A percentile compares a stretch with the other conserved stretches of the same genome.
These are phyloP conservation scores for Dendronephthya gigantea DNA, from an alignment of 64 coral and sea anemone genomes.

Conservation along the genomic window DNA sequence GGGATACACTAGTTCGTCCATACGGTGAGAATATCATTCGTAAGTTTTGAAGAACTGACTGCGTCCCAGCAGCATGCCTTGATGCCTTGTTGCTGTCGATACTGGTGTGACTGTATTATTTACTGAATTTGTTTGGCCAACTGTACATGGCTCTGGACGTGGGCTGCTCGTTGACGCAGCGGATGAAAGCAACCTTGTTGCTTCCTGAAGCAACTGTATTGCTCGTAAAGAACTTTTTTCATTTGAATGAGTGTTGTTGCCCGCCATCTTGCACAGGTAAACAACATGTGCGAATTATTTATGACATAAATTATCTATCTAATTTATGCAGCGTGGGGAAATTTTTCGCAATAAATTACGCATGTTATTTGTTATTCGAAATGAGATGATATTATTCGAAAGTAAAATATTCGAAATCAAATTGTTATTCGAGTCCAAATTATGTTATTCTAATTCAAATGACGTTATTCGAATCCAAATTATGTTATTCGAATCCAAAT, in stretches of 20 bases:
- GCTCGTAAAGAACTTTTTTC: not conserved
- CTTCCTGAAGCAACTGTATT: not conserved
- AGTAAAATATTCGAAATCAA: not conserved
- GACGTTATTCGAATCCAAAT: not conserved
- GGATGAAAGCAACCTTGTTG: not conserved
- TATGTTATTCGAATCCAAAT: too few species aligned
- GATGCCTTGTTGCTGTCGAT: not conserved
- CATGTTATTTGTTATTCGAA: too few species aligned
- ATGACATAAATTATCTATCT: not conserved
- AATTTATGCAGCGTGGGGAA: not conserved
- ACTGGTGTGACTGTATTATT: not conserved
- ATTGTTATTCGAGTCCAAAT: not conserved
- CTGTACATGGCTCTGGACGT: not conserved
- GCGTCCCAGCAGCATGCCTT: not conserved
- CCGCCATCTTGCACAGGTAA: not conserved
- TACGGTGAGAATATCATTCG: not conserved
- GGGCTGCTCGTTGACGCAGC: not conserved
- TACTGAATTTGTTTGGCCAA: not conserved
- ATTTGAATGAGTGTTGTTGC: not conserved
- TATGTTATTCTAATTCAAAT: not conserved
- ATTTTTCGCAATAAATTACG: not conserved
- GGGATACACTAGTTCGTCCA: not conserved
- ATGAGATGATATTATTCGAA: not conserved
- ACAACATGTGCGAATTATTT: not conserved
- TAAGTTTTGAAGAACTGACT: not conserved